These are phyloP conservation scores for Brenthis ino DNA, from an alignment of 2,888 invertebrate genomes.

Conservation along the genomic window DNA sequence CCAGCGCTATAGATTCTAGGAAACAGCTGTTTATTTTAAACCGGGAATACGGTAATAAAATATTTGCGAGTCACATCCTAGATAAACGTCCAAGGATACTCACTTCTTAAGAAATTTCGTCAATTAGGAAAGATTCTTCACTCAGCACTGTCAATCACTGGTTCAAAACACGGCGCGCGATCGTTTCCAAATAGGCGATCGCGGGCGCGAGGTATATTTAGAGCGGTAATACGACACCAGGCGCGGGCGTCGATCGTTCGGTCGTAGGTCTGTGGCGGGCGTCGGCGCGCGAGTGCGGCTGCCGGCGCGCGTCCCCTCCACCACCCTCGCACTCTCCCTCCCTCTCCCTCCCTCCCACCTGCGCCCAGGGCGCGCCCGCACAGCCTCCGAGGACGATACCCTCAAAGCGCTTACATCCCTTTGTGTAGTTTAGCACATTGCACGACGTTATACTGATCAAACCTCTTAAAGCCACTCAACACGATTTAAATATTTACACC, in stretches of 20 bases:
- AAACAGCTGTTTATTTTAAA: conserved; percentile 79
- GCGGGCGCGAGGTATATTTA: conserved; percentile 79
- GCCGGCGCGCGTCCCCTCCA: conserved; percentile 34
- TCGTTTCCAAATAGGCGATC: conserved; percentile 80
- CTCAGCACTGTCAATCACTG: conserved; percentile 82
- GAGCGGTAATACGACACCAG: conserved; percentile 81
- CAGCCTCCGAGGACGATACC: conserved; percentile 72
- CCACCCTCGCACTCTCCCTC: conserved; percentile 25
- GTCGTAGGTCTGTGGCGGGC: conserved; percentile 64
- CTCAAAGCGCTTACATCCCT: conserved; percentile 54
- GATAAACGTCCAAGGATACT: conserved; percentile 57
- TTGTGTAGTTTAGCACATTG: conserved; percentile 48
- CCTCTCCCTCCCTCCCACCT: conserved; percentile 33
- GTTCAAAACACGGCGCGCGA: conserved; percentile 78
- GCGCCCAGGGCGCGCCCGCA: conserved; percentile 44
- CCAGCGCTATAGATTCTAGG: conserved; percentile 67
- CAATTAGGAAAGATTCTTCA: conserved; percentile 67
- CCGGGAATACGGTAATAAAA: conserved; percentile 65
- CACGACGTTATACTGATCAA: conserved; percentile 31
- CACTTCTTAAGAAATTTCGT: conserved; percentile 61
- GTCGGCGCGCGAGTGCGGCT: conserved; percentile 69
- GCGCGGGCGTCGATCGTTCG: conserved; percentile 73
- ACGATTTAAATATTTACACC: conserved; percentile 2
- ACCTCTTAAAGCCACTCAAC: not conserved
- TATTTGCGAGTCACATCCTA: conserved; percentile 47